Conservation (phyloP, 2,113 vertebrate genomes). For the Corvus hawaiiensis region DNA sequence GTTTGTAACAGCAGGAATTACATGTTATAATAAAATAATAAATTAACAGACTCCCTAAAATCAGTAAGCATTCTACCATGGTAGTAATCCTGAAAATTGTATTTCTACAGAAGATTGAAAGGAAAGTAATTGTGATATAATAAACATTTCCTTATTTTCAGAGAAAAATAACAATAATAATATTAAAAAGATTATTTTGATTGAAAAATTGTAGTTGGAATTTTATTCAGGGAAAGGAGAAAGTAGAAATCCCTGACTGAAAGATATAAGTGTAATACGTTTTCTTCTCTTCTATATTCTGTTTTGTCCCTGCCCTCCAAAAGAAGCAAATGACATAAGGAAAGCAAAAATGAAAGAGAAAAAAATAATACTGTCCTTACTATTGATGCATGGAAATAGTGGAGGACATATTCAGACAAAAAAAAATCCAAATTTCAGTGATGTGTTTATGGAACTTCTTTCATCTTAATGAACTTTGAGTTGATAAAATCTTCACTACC, state of each 20-base stretch:
- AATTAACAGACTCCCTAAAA: neutral
- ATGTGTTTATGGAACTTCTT: neutral
- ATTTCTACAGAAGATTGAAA: neutral
- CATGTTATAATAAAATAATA: neutral
- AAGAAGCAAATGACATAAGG: neutral
- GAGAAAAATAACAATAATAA: neutral
- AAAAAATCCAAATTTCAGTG: neutral
- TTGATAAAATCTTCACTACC: neutral
- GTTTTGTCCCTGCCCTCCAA: neutral
- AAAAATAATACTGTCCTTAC: rapidly evolving
- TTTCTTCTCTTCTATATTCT: neutral
- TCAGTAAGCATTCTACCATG: neutral
- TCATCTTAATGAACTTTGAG: neutral
- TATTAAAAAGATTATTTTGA: neutral
- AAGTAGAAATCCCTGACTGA: neutral
- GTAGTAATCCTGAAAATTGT: neutral
- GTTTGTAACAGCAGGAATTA: neutral
- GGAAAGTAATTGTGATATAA: neutral
- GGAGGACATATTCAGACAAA: neutral
- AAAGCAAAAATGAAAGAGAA: neutral
- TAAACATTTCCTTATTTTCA: neutral
- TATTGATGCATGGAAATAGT: neutral
- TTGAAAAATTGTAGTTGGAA: neutral
- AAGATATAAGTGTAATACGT: neutral
- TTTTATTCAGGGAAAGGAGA: neutral